Conservation (phyloP, 2,113 vertebrate genomes). For the Nicator chloris region DNA sequence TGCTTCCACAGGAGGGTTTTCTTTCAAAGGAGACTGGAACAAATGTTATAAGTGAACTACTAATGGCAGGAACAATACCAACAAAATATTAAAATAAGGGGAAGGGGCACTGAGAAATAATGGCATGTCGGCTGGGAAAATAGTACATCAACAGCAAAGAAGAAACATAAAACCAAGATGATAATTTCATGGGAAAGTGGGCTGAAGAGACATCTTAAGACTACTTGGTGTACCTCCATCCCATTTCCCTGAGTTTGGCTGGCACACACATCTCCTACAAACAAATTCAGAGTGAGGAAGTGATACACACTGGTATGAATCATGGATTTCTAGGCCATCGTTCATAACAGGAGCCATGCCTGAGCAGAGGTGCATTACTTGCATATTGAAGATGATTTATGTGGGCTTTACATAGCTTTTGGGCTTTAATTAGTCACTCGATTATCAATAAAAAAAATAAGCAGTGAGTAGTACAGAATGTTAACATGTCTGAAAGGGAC, state of each 20-base stretch:
- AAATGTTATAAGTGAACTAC: neutral
- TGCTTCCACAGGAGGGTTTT: neutral
- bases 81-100: neutral
- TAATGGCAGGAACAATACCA: neutral
- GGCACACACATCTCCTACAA: neutral
- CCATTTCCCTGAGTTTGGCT: neutral
- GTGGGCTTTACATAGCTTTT: slow-evolving; percentile 59
- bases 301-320: slow-evolving; percentile 15
- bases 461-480: slow-evolving; percentile 24
- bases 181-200: neutral
- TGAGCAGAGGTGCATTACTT: slow-evolving; percentile 44
- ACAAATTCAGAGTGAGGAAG: slow-evolving; percentile 17
- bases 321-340: slow-evolving; percentile 53
- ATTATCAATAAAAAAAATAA: slow-evolving; percentile 81
- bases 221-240: neutral
- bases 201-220: neutral
- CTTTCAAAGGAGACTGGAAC: neutral
- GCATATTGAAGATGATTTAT: slow-evolving; percentile 68
- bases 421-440: slow-evolving; percentile 77
- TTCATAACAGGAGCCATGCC: slow-evolving; percentile 47
- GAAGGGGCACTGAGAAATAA: slow-evolving; percentile 6
- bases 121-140: neutral
- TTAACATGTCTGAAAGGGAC: slow-evolving; percentile 45
- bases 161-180: neutral
- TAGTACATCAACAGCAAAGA: neutral